Base-by-base conservation (phyloP, 2,113 vertebrate genomes). In the Halcyon malimbica region DNA sequence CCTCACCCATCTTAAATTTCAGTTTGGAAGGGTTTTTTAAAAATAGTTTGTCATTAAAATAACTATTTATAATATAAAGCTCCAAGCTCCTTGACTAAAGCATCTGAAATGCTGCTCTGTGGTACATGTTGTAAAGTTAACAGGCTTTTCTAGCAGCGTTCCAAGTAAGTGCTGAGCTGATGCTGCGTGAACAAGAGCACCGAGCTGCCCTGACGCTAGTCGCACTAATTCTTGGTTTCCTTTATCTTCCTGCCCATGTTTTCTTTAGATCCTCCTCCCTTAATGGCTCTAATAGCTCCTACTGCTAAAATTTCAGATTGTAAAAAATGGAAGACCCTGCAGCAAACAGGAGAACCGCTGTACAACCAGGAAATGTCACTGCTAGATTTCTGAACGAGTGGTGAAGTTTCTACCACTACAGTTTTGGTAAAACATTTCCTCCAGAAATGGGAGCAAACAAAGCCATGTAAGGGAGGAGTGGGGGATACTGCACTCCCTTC, bases 61-160 rank as follows among this genome's bases (percentile, higher is more conserved):
- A n/a, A 33, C 31, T 16, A 35, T 84, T 94, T n/a, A 12, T 71
- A 17, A 9, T 28, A 33, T 56, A 62, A 63, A 87, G 73, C 71
- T 41, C 18, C 42, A n/a, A 87, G 89, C 75, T 91, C 88, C 88
- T 83, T 78, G 76, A 60, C 56, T 83, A 70, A 94, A 54, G 75
- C 51, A 7, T 44, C 93, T 35, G 64, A 46, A 87, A 56, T 28
- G 56, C 67, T 69, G 39, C 77, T 80, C 54, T 87, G 77, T n/a
- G 62, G 37, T 19, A 24, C 41, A 13, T 2, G 51, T 17, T 71
- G 93, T 64, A 23, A 60, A 73, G 75, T 63, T 83, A 83, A 88
- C 75, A 68, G 85, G 96, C 77, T 71, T 93, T 95, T 41, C 71
- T 31, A 64, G 83, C 41, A 13, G 31, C 1, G 0, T n/a, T 69